These are phyloP conservation scores for Cataglyphis hispanica DNA, from an alignment of 1,140 invertebrate genomes.

Conservation along the genomic window DNA sequence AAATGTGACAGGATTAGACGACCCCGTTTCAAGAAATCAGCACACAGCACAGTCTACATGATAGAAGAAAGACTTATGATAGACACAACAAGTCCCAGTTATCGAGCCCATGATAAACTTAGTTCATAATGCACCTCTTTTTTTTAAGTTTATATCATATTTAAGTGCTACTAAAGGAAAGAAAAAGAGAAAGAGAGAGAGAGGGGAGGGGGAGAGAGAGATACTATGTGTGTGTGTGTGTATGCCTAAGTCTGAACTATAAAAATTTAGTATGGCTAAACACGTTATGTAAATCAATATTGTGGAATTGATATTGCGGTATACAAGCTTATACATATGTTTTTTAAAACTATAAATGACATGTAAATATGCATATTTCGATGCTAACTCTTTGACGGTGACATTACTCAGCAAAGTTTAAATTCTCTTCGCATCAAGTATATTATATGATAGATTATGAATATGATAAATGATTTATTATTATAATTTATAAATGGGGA, in stretches of 20 bases:
- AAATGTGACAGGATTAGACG: slow-evolving; percentile 51
- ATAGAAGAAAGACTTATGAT: slow-evolving; percentile 42
- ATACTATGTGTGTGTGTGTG: not conserved
- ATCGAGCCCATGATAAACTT: slow-evolving; percentile 62
- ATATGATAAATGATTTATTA: no score
- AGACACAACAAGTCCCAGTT: slow-evolving; percentile 72
- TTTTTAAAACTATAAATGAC: not conserved
- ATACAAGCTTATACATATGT: not conserved
- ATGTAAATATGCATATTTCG: not conserved
- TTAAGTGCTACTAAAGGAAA: not conserved
- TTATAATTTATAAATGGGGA: no score
- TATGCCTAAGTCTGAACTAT: no score
- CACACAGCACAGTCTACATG: slow-evolving; percentile 25
- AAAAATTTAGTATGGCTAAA: not conserved
- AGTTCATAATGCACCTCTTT: not conserved
- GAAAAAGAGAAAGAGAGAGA: not conserved
- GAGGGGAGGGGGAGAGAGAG: not conserved
- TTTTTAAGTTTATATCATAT: slow-evolving; percentile 31
- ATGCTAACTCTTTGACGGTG: not conserved
- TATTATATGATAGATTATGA: no score
- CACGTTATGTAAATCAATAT: not conserved
- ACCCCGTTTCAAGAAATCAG: slow-evolving; percentile 65
- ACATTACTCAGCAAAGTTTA: not conserved
- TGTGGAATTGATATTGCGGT: not conserved
- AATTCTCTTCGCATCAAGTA: not conserved